phyloP scores from a whole-genome alignment of 2,797 vertebrate species.

The Eurystomus glaucurus region DNA sequence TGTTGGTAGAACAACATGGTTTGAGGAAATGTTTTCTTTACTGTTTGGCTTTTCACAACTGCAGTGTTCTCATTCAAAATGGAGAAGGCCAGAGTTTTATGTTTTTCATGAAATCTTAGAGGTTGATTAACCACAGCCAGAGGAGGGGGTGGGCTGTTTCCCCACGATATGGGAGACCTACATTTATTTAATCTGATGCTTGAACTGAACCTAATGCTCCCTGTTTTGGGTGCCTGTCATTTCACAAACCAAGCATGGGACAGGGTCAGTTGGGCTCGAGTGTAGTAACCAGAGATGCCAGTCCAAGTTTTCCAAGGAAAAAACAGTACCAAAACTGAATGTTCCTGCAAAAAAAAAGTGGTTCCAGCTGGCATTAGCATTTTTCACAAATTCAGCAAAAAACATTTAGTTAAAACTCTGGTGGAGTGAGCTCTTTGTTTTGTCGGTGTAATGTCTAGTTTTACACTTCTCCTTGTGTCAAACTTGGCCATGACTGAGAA shows the following conservation, averaged over 20 bases:
- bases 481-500: neutral
- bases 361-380: neutral
- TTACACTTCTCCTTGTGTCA: neutral
- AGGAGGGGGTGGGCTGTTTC: neutral
- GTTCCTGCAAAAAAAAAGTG: neutral
- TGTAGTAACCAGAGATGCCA: neutral
- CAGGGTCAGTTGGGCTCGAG: neutral
- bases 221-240: neutral
- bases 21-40: slow-evolving; percentile 45
- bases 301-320: neutral
- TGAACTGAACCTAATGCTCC: neutral
- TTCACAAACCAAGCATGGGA: neutral
- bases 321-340: neutral
- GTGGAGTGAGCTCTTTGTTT: neutral
- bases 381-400: slow-evolving; percentile 4
- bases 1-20: neutral
- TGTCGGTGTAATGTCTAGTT: neutral
- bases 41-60: slow-evolving; percentile 18
- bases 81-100: neutral
- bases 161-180: neutral
- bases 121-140: slow-evolving; percentile 9
- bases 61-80: slow-evolving; percentile 23
- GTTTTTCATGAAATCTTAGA: slow-evolving; percentile 24
- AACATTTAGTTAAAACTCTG: neutral
- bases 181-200: neutral